These are phyloP conservation scores for Dysmachus trigonus DNA, from an alignment of 2,888 invertebrate genomes.

Conservation along the genomic window DNA sequence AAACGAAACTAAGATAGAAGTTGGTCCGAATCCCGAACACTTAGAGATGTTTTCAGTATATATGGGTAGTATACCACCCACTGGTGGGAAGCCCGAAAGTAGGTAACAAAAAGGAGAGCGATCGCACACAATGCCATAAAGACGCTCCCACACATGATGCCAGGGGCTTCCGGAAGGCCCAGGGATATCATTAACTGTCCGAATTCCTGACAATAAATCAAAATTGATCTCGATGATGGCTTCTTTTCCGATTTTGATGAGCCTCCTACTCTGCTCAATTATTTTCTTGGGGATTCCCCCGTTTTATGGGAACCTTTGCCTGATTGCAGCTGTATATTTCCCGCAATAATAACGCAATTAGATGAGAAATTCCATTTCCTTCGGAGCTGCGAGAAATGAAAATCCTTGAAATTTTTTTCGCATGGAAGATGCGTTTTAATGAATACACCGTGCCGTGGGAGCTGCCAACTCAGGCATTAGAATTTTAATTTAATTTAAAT, in stretches of 20 bases:
- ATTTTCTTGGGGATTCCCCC: constrained; percentile 35
- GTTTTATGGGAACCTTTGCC: constrained; percentile 9
- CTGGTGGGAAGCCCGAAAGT: not conserved
- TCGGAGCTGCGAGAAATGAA: not conserved
- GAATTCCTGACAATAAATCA: constrained; percentile 40
- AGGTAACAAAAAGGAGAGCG: not conserved
- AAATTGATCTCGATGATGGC: constrained; percentile 43
- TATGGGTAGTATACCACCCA: too few relatives aligned
- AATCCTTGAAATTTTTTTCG: not conserved
- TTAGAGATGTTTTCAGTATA: constrained; percentile 22
- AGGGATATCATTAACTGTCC: constrained; percentile 41
- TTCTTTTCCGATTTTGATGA: constrained; percentile 37
- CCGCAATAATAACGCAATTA: not conserved
- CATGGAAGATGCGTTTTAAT: not conserved
- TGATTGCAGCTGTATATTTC: not conserved
- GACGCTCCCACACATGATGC: not conserved
- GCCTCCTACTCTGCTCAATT: constrained; percentile 25
- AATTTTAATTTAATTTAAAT: not conserved
- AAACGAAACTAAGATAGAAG: constrained; percentile 3
- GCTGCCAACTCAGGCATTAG: not conserved
- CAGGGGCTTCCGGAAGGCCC: constrained; percentile 30
- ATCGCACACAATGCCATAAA: not conserved
- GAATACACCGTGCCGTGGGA: not conserved
- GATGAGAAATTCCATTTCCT: not conserved
- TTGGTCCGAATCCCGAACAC: not conserved